These are phyloP conservation scores for Conops quadrifasciatus DNA, from an alignment of 2,888 invertebrate species.

Conservation along the genomic window DNA sequence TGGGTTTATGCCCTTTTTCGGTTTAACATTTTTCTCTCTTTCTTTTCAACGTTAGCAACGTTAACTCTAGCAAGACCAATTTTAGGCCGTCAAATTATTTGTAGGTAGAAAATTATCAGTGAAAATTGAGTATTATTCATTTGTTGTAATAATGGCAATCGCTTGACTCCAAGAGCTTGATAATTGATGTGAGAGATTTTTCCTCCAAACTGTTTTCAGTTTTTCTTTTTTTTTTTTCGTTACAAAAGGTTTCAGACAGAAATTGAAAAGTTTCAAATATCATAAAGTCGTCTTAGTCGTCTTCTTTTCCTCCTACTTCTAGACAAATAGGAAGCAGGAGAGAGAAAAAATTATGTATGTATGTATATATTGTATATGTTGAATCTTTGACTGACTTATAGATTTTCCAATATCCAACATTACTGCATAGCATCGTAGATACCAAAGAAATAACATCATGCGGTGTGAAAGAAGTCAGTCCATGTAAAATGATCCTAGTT, in stretches of 20 bases:
- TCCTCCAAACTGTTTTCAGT: no score
- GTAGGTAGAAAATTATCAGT: not conserved
- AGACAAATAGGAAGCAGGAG: no score
- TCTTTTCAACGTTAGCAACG: not conserved
- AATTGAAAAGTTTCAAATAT: no score
- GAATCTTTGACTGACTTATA: no score
- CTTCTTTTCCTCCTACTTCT: not conserved
- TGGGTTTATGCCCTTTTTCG: constrained; percentile 25
- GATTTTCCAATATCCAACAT: no score
- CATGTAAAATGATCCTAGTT: not conserved
- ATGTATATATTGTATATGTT: no score
- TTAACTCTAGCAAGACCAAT: no score
- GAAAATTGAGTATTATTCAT: constrained; percentile 19
- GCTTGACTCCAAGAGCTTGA: not conserved
- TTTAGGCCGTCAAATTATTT: not conserved
- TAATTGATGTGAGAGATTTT: constrained; percentile 7
- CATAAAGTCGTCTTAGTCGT: not conserved
- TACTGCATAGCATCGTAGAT: no score
- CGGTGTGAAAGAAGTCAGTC: no score
- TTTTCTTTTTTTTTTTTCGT: no score
- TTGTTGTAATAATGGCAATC: constrained; percentile 18
- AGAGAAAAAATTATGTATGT: no score
- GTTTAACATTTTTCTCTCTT: not conserved
- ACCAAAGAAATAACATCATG: no score
- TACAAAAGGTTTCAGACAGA: not conserved